Conservation (phyloP, 1,140 invertebrate species). For the Oryctes rhinoceros region DNA sequence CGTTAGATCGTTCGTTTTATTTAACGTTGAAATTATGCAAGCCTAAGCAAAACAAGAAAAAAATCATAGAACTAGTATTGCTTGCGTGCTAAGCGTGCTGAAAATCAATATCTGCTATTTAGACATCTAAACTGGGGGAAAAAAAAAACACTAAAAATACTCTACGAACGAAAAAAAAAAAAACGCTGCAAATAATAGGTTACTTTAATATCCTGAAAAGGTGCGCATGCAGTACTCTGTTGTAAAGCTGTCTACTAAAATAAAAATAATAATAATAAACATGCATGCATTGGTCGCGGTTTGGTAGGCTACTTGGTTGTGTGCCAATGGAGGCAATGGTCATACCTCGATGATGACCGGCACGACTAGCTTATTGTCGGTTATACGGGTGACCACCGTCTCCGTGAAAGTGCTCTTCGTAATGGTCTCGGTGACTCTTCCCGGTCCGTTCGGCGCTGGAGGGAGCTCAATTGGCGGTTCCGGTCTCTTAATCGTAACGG, state of each 20-base stretch:
- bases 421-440: constrained; percentile 89
- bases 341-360: constrained; percentile 88
- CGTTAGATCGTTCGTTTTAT: no score
- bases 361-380: constrained; percentile 85
- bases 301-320: constrained; percentile 19
- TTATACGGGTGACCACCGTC: constrained; percentile 90
- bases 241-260: constrained; percentile 14
- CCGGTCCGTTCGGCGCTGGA: constrained; percentile 81
- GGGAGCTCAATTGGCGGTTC: constrained; percentile 76
- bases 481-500: constrained; percentile 78
- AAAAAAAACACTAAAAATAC: background rate
- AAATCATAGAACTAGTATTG: background rate
- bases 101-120: background rate
- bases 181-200: background rate
- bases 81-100: background rate
- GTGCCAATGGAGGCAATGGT: constrained; percentile 25
- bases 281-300: constrained; percentile 24
- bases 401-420: constrained; percentile 94
- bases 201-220: background rate
- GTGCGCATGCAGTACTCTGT: background rate
- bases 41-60: no score
- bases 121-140: background rate
- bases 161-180: background rate
- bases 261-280: constrained; percentile 14
- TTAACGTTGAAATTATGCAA: no score